phyloP scores from a whole-genome alignment of 1,140 invertebrate species.

The Colletes latitarsis region DNA sequence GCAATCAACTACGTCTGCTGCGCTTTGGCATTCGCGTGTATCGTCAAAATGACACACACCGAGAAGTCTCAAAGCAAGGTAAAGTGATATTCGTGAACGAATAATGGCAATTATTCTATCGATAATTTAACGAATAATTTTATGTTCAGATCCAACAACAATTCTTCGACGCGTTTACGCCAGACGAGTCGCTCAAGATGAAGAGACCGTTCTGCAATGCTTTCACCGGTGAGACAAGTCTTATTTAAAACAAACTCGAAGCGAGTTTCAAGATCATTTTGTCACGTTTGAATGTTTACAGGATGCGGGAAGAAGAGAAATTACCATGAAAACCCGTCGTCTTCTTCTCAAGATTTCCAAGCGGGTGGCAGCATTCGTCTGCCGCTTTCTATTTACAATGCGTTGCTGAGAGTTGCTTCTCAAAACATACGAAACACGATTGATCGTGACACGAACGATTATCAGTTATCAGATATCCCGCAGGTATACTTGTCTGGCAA shows the following conservation, averaged over 20 bases:
- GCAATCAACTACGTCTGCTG: constrained; percentile 54
- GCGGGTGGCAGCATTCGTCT: constrained; percentile 49
- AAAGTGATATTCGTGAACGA: neutral
- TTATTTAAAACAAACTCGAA: no score
- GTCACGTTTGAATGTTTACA: constrained; percentile 11
- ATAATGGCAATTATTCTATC: neutral
- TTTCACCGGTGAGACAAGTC: constrained; percentile 65
- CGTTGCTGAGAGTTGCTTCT: constrained; percentile 53
- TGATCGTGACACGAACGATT: constrained; percentile 36
- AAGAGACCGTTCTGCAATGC: constrained; percentile 75
- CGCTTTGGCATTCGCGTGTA: constrained; percentile 40
- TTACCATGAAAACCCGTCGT: constrained; percentile 40
- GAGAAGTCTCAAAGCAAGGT: constrained; percentile 54
- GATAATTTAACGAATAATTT: neutral
- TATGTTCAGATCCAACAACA: constrained; percentile 57
- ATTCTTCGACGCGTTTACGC: constrained; percentile 44
- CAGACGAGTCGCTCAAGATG: constrained; percentile 50
- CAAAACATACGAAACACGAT: constrained; percentile 53
- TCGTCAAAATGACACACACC: constrained; percentile 34
- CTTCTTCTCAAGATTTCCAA: constrained; percentile 11
- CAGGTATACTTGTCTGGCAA: constrained; percentile 36
- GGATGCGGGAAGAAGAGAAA: constrained; percentile 72
- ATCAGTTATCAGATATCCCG: constrained; percentile 36
- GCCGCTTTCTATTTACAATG: constrained; percentile 61
- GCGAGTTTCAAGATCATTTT: no score